Base-by-base conservation (phyloP, 2,113 vertebrate species). In the Anarhynchus alexandrinus region DNA sequence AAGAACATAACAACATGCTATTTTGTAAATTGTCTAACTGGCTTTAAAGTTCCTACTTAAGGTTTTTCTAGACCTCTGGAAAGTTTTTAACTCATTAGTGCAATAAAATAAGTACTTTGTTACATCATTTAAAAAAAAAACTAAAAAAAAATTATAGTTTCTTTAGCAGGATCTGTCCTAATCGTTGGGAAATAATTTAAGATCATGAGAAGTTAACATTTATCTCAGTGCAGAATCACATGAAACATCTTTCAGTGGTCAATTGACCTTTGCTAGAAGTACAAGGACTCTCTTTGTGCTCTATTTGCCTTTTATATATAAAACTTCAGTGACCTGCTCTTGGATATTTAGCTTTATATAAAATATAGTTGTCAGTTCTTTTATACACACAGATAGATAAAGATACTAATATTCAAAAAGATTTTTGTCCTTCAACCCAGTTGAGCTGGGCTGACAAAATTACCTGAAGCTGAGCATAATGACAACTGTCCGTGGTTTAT, bases 381-480 rank as follows among this genome's bases (percentile, higher is more conserved):
- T 26, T 73, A 36, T 84, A 72, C 73, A 89, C 66, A 96, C 62
- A 79, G 19, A 52, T 51, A 73, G 52, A n/a, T 65, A 40, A 87
- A 74, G 6, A 73, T 78, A 49, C 51, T 80, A 83, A 82, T 27
- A 89, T 82, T 86, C 59, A 86, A 79, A 94, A 96, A 91, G 26
- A 90, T 26, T 82, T 96, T 97, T 95, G 55, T 76, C 58, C 38
- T 90, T 96, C 93, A 97, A 92, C 49, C 57, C 64, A 74, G 54
- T 88, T 91, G 86, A 96, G 54, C 76, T 96, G 59, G 65, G 82
- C 34, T 93, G 78, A 92, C 73, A 77, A 93, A 93, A 88, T 94
- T 89, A 97, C 88, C 76, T 97, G 84, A 97, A 70, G 89, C 38
- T 94, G 82, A 94, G 61, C 16, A 55, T 47, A 72, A 94, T 77